Evolutionary conservation across 1,140 invertebrate genomes (phyloP), one percentile per base, ranked within the genome.

Genomic region (Brachionus plicatilis): DNA sequence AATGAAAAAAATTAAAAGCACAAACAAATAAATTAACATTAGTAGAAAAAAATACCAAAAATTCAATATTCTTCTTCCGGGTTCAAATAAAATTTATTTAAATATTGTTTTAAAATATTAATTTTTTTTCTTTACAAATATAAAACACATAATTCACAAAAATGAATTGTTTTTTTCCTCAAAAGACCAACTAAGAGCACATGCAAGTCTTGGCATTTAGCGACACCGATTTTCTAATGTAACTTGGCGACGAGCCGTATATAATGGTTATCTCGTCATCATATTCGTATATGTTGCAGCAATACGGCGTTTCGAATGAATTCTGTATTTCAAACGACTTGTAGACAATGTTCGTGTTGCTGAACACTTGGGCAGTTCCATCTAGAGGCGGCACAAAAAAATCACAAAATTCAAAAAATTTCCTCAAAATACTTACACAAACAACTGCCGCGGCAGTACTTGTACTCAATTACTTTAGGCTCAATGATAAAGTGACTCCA

Each of bases 391-490:
- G 6, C 14, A 56, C 20, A 29, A 60, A 53, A 17, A 24, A 27
- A 17, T 65, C 20, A 41, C 14, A 41, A 45, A 33, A 17, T 65
- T 11, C 9, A 24, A 66, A 17, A 41, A 17, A 45, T 41, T 80
- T 43, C 24, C 29, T 24, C 8, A 60, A 60, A 41, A 56, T 43
- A 29, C 79, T 82, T 82, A 82, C 79, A 65, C 12, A 82, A 82
- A 68, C 79, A 82, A n/a, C 53, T 45, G 8, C 79, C 79, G 2
- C 79, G 50, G 8, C 79, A 82, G 27, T 82, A 82, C 60, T 82
- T 82, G 33, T 65, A 82, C 65, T 82, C 79, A 82, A 82, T 68
- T 11, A 82, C 50, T 43, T 82, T 68, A 4, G 79, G 79, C 8
- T 41, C 37, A 20, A 82, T 33, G 20, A 82, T 82, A 43, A 60